Evolutionary conservation across 2,797 vertebrate species (phyloP).

Genomic region (Ptychobarbus kaznakovi): DNA sequence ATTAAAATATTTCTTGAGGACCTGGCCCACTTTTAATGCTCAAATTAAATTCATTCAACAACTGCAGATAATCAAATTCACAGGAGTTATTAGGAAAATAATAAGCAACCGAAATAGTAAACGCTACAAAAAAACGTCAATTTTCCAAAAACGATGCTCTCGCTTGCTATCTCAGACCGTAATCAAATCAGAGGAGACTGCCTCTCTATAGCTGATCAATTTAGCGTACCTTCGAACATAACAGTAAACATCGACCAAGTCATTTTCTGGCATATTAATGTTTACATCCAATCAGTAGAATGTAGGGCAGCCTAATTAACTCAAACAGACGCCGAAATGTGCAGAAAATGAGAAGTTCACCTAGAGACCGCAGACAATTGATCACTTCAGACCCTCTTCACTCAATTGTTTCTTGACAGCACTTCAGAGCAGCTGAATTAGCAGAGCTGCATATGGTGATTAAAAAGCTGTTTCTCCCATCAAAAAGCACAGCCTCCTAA

Average conservation of each 20-base stretch:
- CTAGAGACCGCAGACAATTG: slow-evolving; percentile 76
- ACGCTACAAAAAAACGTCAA: slow-evolving; percentile 8
- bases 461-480: slow-evolving; percentile 69
- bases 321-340: slow-evolving; percentile 78
- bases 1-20: slow-evolving; percentile 60
- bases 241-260: slow-evolving; percentile 76
- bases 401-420: slow-evolving; percentile 80
- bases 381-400: slow-evolving; percentile 78
- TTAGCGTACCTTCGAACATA: slow-evolving; percentile 68
- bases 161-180: slow-evolving; percentile 62
- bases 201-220: slow-evolving; percentile 75
- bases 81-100: slow-evolving; percentile 39
- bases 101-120: slow-evolving; percentile 11
- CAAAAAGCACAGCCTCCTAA: slow-evolving; percentile 61
- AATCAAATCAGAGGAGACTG: slow-evolving; percentile 69
- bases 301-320: slow-evolving; percentile 78
- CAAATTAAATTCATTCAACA: slow-evolving; percentile 67
- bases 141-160: slow-evolving; percentile 20
- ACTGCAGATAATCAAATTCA: slow-evolving; percentile 67
- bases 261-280: slow-evolving; percentile 83
- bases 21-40: slow-evolving; percentile 63
- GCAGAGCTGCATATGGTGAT: slow-evolving; percentile 73
- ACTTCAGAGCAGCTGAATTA: slow-evolving; percentile 77
- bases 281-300: slow-evolving; percentile 81
- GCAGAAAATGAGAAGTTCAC: slow-evolving; percentile 75